These are phyloP conservation scores for Rallus crepitans DNA, from an alignment of 2,797 vertebrate genomes.

Conservation along the genomic window DNA sequence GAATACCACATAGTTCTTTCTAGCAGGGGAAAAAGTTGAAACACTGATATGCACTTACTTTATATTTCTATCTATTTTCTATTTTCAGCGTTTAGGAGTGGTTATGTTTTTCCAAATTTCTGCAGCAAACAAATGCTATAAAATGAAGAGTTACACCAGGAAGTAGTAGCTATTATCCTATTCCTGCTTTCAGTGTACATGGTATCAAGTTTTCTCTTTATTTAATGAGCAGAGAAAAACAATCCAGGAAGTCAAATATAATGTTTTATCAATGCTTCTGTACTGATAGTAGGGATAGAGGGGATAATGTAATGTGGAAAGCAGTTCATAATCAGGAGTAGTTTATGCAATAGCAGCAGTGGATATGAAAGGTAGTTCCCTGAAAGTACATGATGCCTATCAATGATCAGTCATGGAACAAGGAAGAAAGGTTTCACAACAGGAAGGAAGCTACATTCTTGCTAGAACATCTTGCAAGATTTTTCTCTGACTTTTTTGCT, in stretches of 20 bases:
- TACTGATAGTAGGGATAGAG: neutral
- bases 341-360: neutral
- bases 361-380: neutral
- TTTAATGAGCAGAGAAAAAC: constrained; percentile 11
- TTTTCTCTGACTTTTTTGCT: neutral
- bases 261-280: neutral
- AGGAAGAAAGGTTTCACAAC: neutral
- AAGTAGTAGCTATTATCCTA: neutral
- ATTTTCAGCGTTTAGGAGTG: neutral
- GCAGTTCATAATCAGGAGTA: neutral
- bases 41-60: fast-evolving
- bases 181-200: neutral
- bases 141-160: neutral
- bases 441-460: neutral
- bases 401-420: neutral
- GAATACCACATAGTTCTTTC: neutral
- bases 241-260: neutral
- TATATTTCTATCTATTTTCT: neutral
- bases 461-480: neutral
- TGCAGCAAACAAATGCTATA: neutral
- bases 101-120: neutral
- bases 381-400: neutral
- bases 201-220: neutral
- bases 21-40: neutral
- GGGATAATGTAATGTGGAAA: neutral